Conservation (phyloP, 2,113 vertebrate species). For the Pampusana beccarii region DNA sequence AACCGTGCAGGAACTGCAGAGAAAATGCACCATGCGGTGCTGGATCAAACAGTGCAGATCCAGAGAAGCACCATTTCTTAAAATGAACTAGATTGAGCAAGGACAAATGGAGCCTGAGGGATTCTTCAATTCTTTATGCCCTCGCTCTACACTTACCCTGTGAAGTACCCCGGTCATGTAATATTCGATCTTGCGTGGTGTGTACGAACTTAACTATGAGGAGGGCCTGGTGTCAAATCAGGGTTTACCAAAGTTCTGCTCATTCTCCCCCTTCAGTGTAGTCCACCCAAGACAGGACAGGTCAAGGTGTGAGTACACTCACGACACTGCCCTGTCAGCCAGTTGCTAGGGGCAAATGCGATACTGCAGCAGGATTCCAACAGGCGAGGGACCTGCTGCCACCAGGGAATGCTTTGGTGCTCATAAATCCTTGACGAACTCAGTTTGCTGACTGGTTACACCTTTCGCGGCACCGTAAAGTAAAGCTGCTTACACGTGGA, state of each 20-base stretch:
- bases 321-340: neutral
- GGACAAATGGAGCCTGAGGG: neutral
- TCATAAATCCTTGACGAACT: constrained; percentile 1
- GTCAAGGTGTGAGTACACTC: neutral
- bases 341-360: neutral
- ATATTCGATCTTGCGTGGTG: neutral
- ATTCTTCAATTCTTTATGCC: neutral
- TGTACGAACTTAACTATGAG: neutral
- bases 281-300: neutral
- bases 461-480: neutral
- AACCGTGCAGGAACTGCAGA: neutral
- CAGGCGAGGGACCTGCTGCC: neutral
- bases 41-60: neutral
- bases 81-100: neutral
- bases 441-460: constrained; percentile 12
- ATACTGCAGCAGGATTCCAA: neutral
- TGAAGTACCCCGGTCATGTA: neutral
- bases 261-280: neutral
- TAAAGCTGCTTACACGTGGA: neutral
- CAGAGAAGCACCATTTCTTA: neutral
- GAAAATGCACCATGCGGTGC: neutral
- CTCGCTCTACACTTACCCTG: neutral
- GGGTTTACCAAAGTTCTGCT: neutral
- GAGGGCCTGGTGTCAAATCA: neutral
- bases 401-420: neutral